A percentile compares a stretch with the other conserved stretches of the same genome.
phyloP scores from a whole-genome alignment of 2,797 vertebrate species.

The Sciurus vulgaris region DNA sequence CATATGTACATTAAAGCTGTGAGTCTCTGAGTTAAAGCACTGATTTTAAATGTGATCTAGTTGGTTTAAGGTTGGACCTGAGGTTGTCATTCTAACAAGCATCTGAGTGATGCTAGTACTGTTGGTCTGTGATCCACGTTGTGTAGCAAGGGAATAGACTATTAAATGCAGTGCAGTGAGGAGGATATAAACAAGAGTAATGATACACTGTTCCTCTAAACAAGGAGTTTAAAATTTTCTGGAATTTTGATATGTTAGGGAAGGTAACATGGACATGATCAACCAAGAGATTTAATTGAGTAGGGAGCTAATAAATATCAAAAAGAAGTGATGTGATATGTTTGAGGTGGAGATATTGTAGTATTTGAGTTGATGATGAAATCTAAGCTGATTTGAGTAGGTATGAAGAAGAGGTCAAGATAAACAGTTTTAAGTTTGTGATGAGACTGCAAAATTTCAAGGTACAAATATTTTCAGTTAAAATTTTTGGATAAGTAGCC shows the following conservation, averaged over 20 bases:
- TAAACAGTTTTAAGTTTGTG: background rate
- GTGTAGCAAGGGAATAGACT: background rate
- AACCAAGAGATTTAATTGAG: background rate
- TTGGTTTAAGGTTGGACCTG: background rate
- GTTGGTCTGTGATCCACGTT: background rate
- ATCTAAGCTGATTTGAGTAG: background rate
- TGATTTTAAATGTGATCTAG: background rate
- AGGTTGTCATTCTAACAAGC: background rate
- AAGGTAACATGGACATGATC: background rate
- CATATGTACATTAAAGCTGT: background rate
- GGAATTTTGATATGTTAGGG: background rate
- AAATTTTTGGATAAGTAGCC: background rate
- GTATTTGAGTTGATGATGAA: background rate
- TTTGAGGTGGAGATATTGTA: background rate
- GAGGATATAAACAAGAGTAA: background rate
- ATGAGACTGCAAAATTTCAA: background rate
- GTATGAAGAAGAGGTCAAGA: background rate
- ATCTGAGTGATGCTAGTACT: background rate
- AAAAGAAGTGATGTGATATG: background rate
- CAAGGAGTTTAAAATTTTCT: background rate
- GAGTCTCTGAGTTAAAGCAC: background rate
- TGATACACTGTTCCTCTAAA: background rate
- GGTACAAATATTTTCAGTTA: background rate
- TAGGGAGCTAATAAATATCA: background rate
- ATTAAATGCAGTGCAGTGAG: background rate